phyloP scores from a whole-genome alignment of 2,888 invertebrate species.

The Andrena camellia region DNA sequence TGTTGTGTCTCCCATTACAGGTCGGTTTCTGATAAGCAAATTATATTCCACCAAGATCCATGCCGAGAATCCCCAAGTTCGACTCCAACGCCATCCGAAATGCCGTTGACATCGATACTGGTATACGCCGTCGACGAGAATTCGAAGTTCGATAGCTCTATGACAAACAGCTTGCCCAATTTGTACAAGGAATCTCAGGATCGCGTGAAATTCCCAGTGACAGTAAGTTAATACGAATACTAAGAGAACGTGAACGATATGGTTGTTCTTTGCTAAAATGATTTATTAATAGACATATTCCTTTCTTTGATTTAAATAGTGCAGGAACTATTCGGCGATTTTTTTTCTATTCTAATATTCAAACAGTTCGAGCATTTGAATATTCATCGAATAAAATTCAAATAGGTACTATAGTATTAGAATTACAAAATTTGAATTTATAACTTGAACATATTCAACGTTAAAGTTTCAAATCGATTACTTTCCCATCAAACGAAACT shows the following conservation, averaged over 20 bases:
- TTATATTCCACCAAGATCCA: slow-evolving; percentile 78
- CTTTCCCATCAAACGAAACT: too few species aligned
- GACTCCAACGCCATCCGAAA: slow-evolving; percentile 67
- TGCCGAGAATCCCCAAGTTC: slow-evolving; percentile 68
- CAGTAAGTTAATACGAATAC: slow-evolving; percentile 74
- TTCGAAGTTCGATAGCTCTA: slow-evolving; percentile 76
- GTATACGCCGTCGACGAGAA: slow-evolving; percentile 80
- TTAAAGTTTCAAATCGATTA: too few species aligned
- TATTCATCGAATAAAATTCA: background rate
- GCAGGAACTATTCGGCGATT: background rate
- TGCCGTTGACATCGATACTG: slow-evolving; percentile 74
- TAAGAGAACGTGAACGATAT: background rate
- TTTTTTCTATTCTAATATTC: background rate
- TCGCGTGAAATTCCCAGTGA: slow-evolving; percentile 74
- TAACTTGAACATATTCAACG: too few species aligned
- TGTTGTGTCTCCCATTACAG: slow-evolving; percentile 68
- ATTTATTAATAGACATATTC: background rate
- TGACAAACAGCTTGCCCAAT: slow-evolving; percentile 80
- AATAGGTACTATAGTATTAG: too few species aligned
- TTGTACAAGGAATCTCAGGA: slow-evolving; percentile 69
- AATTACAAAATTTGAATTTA: too few species aligned
- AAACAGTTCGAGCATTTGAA: background rate
- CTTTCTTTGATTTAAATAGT: background rate
- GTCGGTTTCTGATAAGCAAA: slow-evolving; percentile 73
- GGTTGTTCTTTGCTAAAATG: background rate